phyloP scores from a whole-genome alignment of 1,140 invertebrate species.

The Tachypleus tridentatus region DNA sequence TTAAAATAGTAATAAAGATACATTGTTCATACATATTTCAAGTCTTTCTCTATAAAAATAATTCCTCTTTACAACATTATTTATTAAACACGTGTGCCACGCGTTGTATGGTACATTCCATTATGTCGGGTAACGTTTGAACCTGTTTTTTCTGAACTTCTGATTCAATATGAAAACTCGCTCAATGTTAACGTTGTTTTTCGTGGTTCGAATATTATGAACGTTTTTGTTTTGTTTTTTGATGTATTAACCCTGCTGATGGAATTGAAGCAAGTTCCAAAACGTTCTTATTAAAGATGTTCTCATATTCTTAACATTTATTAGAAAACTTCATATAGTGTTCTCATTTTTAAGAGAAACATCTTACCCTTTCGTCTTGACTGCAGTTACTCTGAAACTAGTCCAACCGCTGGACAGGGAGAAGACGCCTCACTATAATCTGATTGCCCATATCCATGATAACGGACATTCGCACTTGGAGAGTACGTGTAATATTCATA shows the following conservation, averaged over 20 bases:
- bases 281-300: conserved; percentile 54
- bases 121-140: no score
- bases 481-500: conserved; percentile 63
- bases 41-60: no score
- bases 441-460: conserved; percentile 72
- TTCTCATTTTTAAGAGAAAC: conserved; percentile 29
- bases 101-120: no score
- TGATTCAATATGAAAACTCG: no score
- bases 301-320: conserved; percentile 72
- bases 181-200: not conserved
- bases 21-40: no score
- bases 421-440: conserved; percentile 47
- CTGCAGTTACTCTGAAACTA: conserved; percentile 42
- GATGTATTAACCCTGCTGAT: conserved; percentile 28
- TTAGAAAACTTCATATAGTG: no score
- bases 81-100: no score
- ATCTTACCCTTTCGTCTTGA: no score
- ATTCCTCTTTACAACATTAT: no score
- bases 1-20: no score
- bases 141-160: no score
- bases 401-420: conserved; percentile 65
- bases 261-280: conserved; percentile 54
- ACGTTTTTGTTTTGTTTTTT: no score
- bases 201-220: conserved; percentile 36
- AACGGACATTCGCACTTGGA: conserved; percentile 59